Conservation (phyloP, 2,888 invertebrate genomes). For the Xylota sylvarum region DNA sequence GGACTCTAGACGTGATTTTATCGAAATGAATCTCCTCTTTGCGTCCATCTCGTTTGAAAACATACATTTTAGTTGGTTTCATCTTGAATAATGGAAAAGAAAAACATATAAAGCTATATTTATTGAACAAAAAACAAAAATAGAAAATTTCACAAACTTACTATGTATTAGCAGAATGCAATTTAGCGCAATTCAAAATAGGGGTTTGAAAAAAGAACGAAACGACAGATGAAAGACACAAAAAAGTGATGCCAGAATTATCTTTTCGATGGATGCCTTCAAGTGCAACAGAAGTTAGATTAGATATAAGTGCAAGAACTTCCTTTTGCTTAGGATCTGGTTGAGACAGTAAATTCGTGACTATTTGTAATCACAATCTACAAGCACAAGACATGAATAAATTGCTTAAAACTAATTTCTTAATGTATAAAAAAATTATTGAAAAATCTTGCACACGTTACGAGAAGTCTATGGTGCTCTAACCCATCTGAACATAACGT, state of each 20-base stretch:
- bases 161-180: not conserved
- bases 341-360: no score
- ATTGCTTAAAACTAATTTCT: no score
- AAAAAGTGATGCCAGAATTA: slow-evolving; percentile 17
- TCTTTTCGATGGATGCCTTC: not conserved
- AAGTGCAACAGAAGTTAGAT: not conserved
- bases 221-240: not conserved
- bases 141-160: not conserved
- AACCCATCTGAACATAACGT: no score
- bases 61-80: slow-evolving; percentile 84
- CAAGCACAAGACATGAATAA: no score
- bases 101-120: not conserved
- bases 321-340: no score
- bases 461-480: no score
- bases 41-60: slow-evolving; percentile 90
- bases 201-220: slow-evolving; percentile 9
- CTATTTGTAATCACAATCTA: no score
- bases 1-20: slow-evolving; percentile 98
- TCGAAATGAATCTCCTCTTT: slow-evolving; percentile 97
- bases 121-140: not conserved
- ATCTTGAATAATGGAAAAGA: slow-evolving; percentile 46
- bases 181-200: slow-evolving; percentile 35
- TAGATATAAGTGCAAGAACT: no score
- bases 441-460: no score
- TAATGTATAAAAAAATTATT: no score